phyloP scores from a whole-genome alignment of 2,113 vertebrate genomes.

The Scomber scombrus region DNA sequence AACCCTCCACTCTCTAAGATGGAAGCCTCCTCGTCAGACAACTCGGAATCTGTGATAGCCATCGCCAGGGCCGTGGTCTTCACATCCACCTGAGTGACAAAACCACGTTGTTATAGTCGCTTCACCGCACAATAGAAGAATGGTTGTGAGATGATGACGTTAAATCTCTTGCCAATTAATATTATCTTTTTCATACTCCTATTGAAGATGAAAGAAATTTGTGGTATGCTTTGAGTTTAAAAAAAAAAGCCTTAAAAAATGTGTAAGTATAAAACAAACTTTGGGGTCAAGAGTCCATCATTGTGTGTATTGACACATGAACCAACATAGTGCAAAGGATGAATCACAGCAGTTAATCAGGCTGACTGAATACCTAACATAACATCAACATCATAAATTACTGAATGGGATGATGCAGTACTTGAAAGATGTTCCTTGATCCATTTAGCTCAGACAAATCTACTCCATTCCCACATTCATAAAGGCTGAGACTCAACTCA shows the following conservation, averaged over 20 bases:
- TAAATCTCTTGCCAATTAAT: too few species aligned
- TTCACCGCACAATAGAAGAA: neutral
- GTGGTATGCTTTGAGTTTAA: too few species aligned
- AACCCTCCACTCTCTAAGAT: constrained; percentile 98
- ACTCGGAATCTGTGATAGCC: constrained; percentile 97
- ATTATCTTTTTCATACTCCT: too few species aligned
- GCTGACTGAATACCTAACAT: neutral
- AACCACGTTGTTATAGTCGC: neutral
- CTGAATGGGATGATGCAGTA: neutral
- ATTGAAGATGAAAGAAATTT: too few species aligned
- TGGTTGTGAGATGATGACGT: too few species aligned
- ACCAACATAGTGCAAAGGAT: too few species aligned
- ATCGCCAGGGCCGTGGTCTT: constrained; percentile 94
- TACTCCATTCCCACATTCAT: too few species aligned
- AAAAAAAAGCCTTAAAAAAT: too few species aligned
- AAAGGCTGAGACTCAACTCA: too few species aligned
- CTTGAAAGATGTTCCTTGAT: constrained; percentile 17
- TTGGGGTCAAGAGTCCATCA: too few species aligned
- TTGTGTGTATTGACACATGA: too few species aligned
- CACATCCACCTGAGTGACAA: constrained; percentile 79
- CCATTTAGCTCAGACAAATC: too few species aligned
- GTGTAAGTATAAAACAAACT: neutral
- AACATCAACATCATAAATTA: neutral
- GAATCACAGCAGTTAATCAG: neutral
- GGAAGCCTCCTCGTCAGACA: constrained; percentile 97